A percentile compares a stretch with the other conserved stretches of the same genome.
Conservation (phyloP, 2,888 invertebrate species). For the Idaea straminata region DNA sequence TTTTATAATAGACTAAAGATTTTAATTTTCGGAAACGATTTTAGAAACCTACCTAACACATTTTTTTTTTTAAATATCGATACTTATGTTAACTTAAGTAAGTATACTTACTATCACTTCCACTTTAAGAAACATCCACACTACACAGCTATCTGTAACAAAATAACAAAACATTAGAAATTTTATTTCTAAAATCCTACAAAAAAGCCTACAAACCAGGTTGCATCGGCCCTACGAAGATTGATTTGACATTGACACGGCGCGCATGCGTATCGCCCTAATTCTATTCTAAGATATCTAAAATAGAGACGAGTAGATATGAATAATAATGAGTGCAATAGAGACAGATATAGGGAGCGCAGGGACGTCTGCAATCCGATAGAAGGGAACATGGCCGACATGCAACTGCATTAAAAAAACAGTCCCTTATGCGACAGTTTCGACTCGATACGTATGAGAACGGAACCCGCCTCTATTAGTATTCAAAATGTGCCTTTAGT, state of each 20-base stretch:
- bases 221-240: constrained; percentile 75
- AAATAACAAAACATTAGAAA: constrained; percentile 36
- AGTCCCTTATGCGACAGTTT: constrained; percentile 38
- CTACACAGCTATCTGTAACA: constrained; percentile 45
- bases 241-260: constrained; percentile 79
- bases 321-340: constrained; percentile 34
- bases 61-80: too few relatives aligned
- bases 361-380: constrained; percentile 46
- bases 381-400: constrained; percentile 68
- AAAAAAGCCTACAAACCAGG: constrained; percentile 38
- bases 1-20: too few relatives aligned
- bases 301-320: constrained; percentile 44
- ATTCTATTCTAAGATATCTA: constrained; percentile 56
- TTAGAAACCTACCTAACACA: too few relatives aligned
- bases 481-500: constrained; percentile 17
- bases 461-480: constrained; percentile 33
- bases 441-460: constrained; percentile 31
- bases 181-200: constrained; percentile 24
- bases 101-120: constrained; percentile 3
- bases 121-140: constrained; percentile 6
- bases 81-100: neutral
- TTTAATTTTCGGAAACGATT: too few relatives aligned
- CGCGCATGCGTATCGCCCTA: constrained; percentile 77
- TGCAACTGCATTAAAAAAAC: constrained; percentile 67
- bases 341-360: constrained; percentile 45